Base-by-base conservation (phyloP, 2,113 vertebrate species). In the Microcebus tavaratra region DNA sequence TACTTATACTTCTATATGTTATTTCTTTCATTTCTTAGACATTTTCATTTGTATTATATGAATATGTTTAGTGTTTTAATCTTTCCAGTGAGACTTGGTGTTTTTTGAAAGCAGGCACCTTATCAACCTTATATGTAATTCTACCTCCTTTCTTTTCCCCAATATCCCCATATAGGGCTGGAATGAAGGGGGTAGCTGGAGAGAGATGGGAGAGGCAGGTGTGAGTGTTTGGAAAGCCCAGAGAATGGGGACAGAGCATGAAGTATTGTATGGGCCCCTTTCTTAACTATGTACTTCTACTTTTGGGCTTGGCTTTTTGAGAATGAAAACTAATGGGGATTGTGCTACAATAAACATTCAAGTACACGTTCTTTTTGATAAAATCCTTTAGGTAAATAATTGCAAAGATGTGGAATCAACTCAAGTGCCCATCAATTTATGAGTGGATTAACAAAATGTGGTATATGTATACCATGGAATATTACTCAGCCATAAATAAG, bases 1-100 rank as follows among this genome's bases (percentile, higher is more conserved):
- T 92, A 45, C 48, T 4, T 75, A 67, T 82, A 21, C 5, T 25
- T 45, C 23, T 81, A 11, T 14, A 11, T 34, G 53, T 53, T 13
- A 70, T 85, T 81, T 81, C 15, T 81, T 65, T 73, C 31, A 87
- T 50, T 81, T 82, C 23, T 93, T 59, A 81, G n/a, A 12, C 11
- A 8, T 83, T 68, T 91, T 83, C 10, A 63, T 55, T 70, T 93
- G 21, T 80, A 65, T 94, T 39, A 21, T 39, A 75, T 36, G 7
- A 68, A 76, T 48, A 50, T 5, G 4, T 82, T 6, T 29, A 39
- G 1, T 2, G 0, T 42, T 31, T 76, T 27, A 63, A 87, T 1
- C 20, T 83, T 88, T 79, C 61, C 55, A 72, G 5, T 14, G 14
- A 82, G 48, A 72, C 7, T 78, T 57, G 11, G 3, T 29, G 8